Conservation (phyloP, 2,888 invertebrate species). For the Conchocele bisecta region DNA sequence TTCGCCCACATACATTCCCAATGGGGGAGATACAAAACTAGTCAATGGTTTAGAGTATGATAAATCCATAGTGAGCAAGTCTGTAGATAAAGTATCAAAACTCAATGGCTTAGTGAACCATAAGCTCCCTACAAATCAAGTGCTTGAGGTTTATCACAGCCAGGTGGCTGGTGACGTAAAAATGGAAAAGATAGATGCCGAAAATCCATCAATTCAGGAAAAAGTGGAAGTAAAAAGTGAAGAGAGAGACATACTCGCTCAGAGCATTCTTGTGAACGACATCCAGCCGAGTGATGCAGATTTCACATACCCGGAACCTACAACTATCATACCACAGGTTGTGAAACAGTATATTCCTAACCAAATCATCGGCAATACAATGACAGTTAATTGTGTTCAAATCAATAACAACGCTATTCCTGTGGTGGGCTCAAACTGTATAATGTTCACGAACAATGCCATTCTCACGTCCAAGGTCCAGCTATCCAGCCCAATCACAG, state of each 20-base stretch:
- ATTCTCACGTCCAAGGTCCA: conserved; percentile 48
- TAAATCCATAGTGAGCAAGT: conserved; percentile 34
- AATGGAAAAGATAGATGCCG: background rate
- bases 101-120: conserved; percentile 73
- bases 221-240: conserved; percentile 31
- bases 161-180: conserved; percentile 13
- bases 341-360: conserved; percentile 56
- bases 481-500: conserved; percentile 52
- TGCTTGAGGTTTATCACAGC: conserved; percentile 14
- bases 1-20: conserved; percentile 44
- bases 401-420: conserved; percentile 49
- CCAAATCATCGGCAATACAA: conserved; percentile 53
- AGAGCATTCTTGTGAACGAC: conserved; percentile 51
- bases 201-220: background rate
- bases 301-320: conserved; percentile 48
- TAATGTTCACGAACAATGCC: conserved; percentile 51
- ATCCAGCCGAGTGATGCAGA: conserved; percentile 57
- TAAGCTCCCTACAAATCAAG: conserved; percentile 44
- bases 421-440: conserved; percentile 16
- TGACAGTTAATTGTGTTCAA: conserved; percentile 49
- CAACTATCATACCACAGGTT: conserved; percentile 44
- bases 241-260: conserved; percentile 50
- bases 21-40: conserved; percentile 51
- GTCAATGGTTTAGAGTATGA: conserved; percentile 53
- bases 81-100: conserved; percentile 58